Evolutionary conservation across 2,797 vertebrate genomes (phyloP), one percentile per base, ranked within the genome.

Genomic region (Enteromius viviparus): DNA sequence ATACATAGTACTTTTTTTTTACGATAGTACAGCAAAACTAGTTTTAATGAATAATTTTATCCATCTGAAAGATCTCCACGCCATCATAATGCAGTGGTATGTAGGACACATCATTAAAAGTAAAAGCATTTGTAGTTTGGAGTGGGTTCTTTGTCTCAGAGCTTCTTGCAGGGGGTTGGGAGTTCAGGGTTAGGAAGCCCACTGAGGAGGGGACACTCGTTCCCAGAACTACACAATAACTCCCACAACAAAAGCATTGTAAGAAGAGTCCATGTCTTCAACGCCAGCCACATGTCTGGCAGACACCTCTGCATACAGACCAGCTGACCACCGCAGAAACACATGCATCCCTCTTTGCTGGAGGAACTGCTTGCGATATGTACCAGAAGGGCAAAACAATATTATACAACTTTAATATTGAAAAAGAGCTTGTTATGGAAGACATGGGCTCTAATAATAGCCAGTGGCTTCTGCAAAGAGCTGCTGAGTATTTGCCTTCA

Each of bases 181-280:
- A 51, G 71, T 76, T 79, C 49, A 71, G 65, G 79, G 77, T 29
- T 37, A 64, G 47, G 19, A 82, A 74, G 76, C 58, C 53, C 32
- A 45, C 45, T 47, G 80, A 65, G 74, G 76, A 71, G 76, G 81
- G 76, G 72, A 65, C 58, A 47, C 71, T 81, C 82, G 29, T 87
- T 86, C 85, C 82, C 89, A 85, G 64, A 84, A 34, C 81, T 76
- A 78, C 80, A 91, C 88, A 90, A 90, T 87, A 85, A 88, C 78
- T 83, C 68, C 10, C 80, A 88, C 88, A 88, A 82, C 75, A 82
- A 77, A 40, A 49, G 77, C 85, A 85, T 88, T 86, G 84, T 84
- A 53, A 84, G 66, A 69, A 69, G 40, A 74, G 64, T 58, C 29
- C 42, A 45, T 78, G 80, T 55, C 53, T 78, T 71, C 66, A 49